phyloP scores from a whole-genome alignment of 2,113 vertebrate genomes.

The Ciconia maguari region DNA sequence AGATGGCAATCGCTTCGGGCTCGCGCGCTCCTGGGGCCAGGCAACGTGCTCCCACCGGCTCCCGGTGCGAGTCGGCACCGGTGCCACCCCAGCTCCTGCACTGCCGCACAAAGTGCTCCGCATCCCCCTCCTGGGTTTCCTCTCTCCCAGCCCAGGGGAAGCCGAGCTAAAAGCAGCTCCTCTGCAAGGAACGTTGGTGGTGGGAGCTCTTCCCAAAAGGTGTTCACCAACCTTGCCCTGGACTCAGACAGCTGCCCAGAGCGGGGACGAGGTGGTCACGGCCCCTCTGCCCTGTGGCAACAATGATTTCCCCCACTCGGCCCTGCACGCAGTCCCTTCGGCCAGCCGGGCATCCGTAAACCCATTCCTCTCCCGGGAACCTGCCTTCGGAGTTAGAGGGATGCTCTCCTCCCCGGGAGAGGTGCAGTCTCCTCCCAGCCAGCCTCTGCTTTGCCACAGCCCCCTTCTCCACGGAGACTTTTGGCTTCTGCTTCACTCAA shows the following conservation, averaged over 20 bases:
- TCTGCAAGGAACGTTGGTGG: neutral
- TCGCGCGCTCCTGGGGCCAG: neutral
- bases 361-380: neutral
- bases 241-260: neutral
- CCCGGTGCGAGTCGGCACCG: slow-evolving; percentile 30
- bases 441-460: neutral
- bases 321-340: neutral
- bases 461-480: neutral
- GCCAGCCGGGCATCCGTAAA: neutral
- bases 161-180: neutral
- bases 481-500: neutral
- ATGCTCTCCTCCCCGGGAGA: neutral
- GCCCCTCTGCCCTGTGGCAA: neutral
- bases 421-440: neutral
- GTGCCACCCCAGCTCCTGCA: slow-evolving; percentile 29
- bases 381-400: neutral
- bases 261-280: neutral
- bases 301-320: neutral
- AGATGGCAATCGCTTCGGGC: slow-evolving; percentile 68
- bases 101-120: rapidly evolving
- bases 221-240: neutral
- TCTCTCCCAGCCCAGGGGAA: neutral
- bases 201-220: neutral
- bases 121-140: neutral
- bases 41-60: neutral